phyloP scores from a whole-genome alignment of 2,888 invertebrate genomes.

The Calameuta pallipes region DNA sequence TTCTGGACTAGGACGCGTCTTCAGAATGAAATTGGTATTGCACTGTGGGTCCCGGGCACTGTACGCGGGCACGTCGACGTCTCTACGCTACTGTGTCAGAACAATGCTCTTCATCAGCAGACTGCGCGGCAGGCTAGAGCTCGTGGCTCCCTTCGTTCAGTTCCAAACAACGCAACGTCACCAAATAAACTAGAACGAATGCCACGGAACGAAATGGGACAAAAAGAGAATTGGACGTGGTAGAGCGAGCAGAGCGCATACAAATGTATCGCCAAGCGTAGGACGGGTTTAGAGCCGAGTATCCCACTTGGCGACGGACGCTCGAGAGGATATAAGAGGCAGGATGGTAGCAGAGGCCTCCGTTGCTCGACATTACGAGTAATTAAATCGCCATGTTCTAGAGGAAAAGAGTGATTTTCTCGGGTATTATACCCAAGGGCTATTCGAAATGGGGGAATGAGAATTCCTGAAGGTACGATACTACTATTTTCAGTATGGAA shows the following conservation, averaged over 20 bases:
- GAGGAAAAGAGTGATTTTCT: not conserved
- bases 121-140: slow-evolving; percentile 16
- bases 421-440: not conserved
- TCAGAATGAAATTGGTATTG: not conserved
- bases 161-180: slow-evolving; percentile 22
- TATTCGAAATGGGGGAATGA: not conserved
- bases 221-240: slow-evolving; percentile 40
- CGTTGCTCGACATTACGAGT: not conserved
- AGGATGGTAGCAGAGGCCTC: not conserved
- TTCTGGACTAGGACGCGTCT: not conserved
- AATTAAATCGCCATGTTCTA: not conserved
- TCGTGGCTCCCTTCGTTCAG: slow-evolving; percentile 22
- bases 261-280: slow-evolving; percentile 36
- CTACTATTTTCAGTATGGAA: not conserved
- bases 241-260: slow-evolving; percentile 41
- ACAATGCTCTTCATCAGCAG: slow-evolving; percentile 18
- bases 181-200: slow-evolving; percentile 48
- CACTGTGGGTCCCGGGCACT: not conserved
- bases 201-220: slow-evolving; percentile 39
- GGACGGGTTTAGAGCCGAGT: not conserved
- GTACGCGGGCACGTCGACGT: not conserved
- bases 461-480: not conserved
- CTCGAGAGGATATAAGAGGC: not conserved
- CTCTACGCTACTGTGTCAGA: slow-evolving; percentile 14
- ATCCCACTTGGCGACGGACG: not conserved